A percentile compares a stretch with the other conserved stretches of the same genome.
Evolutionary conservation across 2,113 vertebrate genomes (phyloP).

Genomic region (Todiramphus chloris): DNA sequence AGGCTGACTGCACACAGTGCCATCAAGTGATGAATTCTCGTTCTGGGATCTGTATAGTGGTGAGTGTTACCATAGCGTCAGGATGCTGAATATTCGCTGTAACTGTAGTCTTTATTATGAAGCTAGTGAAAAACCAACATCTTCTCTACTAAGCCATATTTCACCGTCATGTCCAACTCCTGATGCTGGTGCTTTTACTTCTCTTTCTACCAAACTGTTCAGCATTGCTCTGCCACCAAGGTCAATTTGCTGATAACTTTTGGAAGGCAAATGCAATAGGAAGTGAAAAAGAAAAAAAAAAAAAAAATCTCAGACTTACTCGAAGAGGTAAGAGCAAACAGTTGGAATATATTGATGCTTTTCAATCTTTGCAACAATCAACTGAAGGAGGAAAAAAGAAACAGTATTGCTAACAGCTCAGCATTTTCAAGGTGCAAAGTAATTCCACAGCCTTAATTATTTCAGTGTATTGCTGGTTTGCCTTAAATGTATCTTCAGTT

Average conservation of each 20-base stretch:
- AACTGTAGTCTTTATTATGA: conserved; percentile 51
- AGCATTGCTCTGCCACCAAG: conserved; percentile 56
- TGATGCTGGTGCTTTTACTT: conserved; percentile 77
- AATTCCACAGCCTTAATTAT: conserved; percentile 83
- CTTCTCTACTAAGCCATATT: conserved; percentile 75
- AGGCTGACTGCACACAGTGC: conserved; percentile 45
- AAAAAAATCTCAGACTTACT: not conserved
- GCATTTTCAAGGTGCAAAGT: conserved; percentile 80
- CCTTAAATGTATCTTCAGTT: conserved; percentile 80
- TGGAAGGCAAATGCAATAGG: conserved; percentile 48
- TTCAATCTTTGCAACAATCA: conserved; percentile 47
- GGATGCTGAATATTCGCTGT: conserved; percentile 60
- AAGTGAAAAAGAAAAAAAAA: not conserved
- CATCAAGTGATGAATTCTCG: conserved; percentile 38
- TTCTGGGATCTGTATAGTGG: conserved; percentile 49
- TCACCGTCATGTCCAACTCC: conserved; percentile 61
- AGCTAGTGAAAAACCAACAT: conserved; percentile 56
- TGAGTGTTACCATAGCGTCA: conserved; percentile 58
- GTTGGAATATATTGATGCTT: conserved; percentile 57
- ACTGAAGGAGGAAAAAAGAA: conserved; percentile 30
- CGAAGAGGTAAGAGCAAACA: conserved; percentile 25
- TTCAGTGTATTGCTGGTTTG: conserved; percentile 81
- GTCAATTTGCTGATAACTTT: conserved; percentile 26
- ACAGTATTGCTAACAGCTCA: conserved; percentile 73
- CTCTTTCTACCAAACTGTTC: conserved; percentile 71